These are phyloP conservation scores for Hemibagrus wyckioides DNA, from an alignment of 2,113 vertebrate species.

Conservation along the genomic window DNA sequence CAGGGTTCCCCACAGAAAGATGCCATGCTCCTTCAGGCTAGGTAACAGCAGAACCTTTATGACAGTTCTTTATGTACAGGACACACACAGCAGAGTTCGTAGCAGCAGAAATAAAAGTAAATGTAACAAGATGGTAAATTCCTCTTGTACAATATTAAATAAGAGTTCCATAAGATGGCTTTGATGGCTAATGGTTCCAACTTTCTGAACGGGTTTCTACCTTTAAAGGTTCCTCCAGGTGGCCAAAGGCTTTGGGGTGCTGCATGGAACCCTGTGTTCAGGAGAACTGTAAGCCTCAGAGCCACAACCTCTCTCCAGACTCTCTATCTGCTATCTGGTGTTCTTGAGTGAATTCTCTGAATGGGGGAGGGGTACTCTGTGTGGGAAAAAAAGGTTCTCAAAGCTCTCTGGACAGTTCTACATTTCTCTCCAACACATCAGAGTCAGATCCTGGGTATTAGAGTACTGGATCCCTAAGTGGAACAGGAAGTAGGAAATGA, in stretches of 20 bases:
- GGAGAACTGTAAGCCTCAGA: background rate
- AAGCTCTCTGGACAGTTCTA: too few relatives aligned
- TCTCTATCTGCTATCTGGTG: background rate
- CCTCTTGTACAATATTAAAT: background rate
- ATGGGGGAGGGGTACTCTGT: too few relatives aligned
- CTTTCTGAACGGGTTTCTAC: background rate
- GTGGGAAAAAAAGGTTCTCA: too few relatives aligned
- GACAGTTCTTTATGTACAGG: background rate
- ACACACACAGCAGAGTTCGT: background rate
- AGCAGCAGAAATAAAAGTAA: background rate
- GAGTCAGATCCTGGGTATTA: too few relatives aligned
- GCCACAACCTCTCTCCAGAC: background rate
- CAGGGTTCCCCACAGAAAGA: background rate
- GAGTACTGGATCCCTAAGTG: background rate
- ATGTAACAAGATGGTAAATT: background rate
- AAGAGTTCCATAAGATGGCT: background rate
- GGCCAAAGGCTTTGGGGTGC: background rate
- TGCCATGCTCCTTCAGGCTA: background rate
- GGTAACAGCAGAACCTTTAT: background rate
- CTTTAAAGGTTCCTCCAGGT: background rate
- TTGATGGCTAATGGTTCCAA: background rate
- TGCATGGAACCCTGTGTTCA: background rate
- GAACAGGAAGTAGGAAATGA: background rate
- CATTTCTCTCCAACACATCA: too few relatives aligned
- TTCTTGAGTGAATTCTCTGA: background rate